Base-by-base conservation (phyloP, 2,888 invertebrate genomes). In the Invenusta paracnida region DNA sequence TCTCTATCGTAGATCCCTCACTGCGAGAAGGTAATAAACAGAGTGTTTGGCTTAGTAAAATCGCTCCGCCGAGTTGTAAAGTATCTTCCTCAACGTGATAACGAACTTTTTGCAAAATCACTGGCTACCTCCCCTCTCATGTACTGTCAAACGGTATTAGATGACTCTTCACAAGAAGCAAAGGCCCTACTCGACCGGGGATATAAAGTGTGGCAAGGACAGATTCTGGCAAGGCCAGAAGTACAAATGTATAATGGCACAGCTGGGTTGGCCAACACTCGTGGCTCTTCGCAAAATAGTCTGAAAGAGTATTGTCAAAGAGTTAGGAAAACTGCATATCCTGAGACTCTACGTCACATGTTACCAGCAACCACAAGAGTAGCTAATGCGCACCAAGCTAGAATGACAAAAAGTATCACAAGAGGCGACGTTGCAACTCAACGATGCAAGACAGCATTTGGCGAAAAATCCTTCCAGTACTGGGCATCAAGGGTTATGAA, bases 161-260 rank as follows among this genome's bases (percentile, higher is more conserved):
- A 73, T 73, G 73, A 73, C 73, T 23, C 73, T 73, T 73, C 73
- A 73, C 73, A 73, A 73, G 73, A 73, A 73, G 73, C 73, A 73
- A 73, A 73, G 73, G 27, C 73, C 73, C 73, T 73, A 73, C 73
- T 73, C 73, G 73, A 73, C 23, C 73, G 73, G 73, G 73, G 73
- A 13, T 73, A 73, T 73, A 73, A 73, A 73, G 73, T 23, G 48
- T 11, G 48, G 48, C 48, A 48, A 48, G 48, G 48, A 48, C 48
- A 48, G 48, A 5, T 48, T 5, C 48, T 73, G 11, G 73, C 5
- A 23, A 73, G 73, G 73, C 27, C 73, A 73, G 73, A 73, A 73
- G 73, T 73, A 25, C 23, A 48, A 11, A 73, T 73, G 73, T 73
- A 23, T 23, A 73, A 73, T 73, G 73, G 27, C 73, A 73, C 73